Conservation (phyloP, 2,888 invertebrate genomes). For the Hypena proboscidalis region DNA sequence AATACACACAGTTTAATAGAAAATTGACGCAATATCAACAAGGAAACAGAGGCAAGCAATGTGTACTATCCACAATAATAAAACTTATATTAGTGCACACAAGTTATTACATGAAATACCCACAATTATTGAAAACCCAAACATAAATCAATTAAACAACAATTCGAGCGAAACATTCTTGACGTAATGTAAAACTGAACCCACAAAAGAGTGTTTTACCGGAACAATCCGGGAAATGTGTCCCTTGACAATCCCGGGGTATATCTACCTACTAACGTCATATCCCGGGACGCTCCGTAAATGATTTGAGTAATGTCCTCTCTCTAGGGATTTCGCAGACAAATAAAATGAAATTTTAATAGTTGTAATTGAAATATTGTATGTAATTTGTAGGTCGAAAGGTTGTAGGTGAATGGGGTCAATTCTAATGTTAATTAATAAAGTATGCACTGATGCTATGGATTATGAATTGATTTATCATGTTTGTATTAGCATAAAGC, state of each 20-base stretch:
- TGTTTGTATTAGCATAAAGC: too few species aligned
- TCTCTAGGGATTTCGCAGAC: constrained; percentile 48
- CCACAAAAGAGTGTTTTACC: constrained; percentile 45
- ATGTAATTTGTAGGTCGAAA: constrained; percentile 31
- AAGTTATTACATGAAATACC: too few species aligned
- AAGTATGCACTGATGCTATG: too few species aligned
- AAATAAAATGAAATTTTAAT: constrained; percentile 63
- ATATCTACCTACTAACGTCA: constrained; percentile 62
- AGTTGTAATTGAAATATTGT: constrained; percentile 57
- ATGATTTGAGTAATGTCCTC: constrained; percentile 60
- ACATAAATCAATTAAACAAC: constrained; percentile 29
- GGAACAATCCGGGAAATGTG: constrained; percentile 49
- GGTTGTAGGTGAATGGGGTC: neutral
- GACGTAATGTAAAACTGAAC: constrained; percentile 27
- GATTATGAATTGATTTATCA: too few species aligned
- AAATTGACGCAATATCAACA: too few species aligned
- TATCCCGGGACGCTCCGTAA: constrained; percentile 57
- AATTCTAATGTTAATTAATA: neutral
- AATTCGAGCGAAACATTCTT: constrained; percentile 23
- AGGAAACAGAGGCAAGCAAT: neutral
- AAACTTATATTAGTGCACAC: neutral
- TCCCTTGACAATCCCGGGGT: constrained; percentile 60
- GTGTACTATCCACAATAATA: neutral
- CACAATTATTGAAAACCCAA: neutral
- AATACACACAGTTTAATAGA: too few species aligned